phyloP scores from a whole-genome alignment of 2,113 vertebrate genomes.

The Oreochromis tanganicae region DNA sequence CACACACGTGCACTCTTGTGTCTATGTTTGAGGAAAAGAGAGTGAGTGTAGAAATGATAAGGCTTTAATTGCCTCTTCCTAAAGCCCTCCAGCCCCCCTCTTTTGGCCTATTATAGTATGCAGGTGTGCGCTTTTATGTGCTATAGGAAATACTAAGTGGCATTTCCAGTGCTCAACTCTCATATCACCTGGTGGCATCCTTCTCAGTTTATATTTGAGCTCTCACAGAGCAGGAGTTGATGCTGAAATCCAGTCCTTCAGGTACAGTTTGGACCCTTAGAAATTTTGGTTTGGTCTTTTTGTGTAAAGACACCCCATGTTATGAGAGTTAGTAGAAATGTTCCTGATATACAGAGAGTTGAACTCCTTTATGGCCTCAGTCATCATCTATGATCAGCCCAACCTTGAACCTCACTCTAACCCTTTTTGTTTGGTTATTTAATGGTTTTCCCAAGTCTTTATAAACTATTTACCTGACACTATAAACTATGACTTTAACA shows the following conservation, averaged over 20 bases:
- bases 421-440: not conserved
- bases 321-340: not conserved
- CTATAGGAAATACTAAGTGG: slow-evolving; percentile 39
- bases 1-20: not conserved
- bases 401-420: not conserved
- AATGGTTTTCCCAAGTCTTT: not conserved
- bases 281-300: not conserved
- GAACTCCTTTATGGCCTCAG: not conserved
- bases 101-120: slow-evolving; percentile 33
- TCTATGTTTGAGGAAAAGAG: slow-evolving; percentile 40
- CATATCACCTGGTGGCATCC: slow-evolving; percentile 16
- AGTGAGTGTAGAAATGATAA: slow-evolving; percentile 52
- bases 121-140: slow-evolving; percentile 47
- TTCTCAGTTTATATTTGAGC: not conserved
- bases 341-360: not conserved
- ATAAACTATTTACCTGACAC: not conserved
- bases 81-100: slow-evolving; percentile 27
- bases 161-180: not conserved
- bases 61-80: slow-evolving; percentile 65
- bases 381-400: not conserved
- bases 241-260: not conserved
- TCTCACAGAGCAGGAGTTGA: not conserved
- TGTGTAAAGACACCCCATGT: not conserved
- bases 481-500: not conserved
- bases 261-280: not conserved